These are phyloP conservation scores for Heloderma charlesbogerti DNA, from an alignment of 2,113 vertebrate species.

Conservation along the genomic window DNA sequence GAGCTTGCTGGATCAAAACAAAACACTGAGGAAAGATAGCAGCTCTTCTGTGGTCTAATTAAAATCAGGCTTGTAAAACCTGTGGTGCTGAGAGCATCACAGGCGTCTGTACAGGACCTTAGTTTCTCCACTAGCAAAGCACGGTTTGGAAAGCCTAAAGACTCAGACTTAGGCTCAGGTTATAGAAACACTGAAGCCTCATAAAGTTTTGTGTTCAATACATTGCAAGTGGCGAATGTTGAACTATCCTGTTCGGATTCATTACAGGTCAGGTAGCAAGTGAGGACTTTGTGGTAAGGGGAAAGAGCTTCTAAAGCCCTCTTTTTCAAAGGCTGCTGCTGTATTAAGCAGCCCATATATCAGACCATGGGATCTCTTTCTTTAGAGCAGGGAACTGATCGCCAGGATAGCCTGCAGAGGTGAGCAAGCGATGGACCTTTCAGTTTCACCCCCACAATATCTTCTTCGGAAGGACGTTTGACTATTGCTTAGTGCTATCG, in stretches of 20 bases:
- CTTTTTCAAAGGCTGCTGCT: not conserved
- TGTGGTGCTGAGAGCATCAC: not conserved
- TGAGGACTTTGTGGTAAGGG: not conserved
- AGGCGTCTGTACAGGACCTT: not conserved
- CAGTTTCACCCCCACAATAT: conserved; percentile 2
- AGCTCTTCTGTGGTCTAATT: not conserved
- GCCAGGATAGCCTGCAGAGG: too few relatives aligned
- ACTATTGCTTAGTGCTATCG: conserved; percentile 31
- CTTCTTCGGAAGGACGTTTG: conserved; percentile 9
- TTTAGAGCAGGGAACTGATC: too few relatives aligned
- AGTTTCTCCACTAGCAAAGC: not conserved
- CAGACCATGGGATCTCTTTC: too few relatives aligned
- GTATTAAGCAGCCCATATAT: too few relatives aligned
- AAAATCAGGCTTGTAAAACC: not conserved
- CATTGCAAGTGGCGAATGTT: not conserved
- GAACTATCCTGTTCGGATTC: not conserved
- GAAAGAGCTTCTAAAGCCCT: not conserved
- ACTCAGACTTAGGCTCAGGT: not conserved
- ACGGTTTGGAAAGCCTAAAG: not conserved
- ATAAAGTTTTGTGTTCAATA: not conserved
- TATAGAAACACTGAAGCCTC: not conserved
- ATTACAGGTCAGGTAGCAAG: not conserved
- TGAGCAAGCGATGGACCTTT: not conserved
- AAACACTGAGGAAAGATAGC: not conserved
- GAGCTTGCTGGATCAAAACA: not conserved